phyloP scores from a whole-genome alignment of 1,140 invertebrate genomes.

The Tribolium madens region DNA sequence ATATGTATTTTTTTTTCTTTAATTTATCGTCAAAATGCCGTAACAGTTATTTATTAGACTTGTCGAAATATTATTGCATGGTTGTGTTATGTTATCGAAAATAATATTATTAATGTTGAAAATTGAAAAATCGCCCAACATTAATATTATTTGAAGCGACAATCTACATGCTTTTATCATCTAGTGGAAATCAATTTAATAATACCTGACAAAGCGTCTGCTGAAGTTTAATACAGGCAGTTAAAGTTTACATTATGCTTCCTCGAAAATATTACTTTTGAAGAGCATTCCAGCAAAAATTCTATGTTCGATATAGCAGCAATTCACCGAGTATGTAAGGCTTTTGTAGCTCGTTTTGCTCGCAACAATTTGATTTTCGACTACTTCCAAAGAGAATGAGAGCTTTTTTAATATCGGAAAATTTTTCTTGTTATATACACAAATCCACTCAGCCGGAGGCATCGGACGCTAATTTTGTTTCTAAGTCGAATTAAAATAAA shows the following conservation, averaged over 20 bases:
- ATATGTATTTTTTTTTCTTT: not conserved
- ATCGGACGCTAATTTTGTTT: not conserved
- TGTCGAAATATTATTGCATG: not conserved
- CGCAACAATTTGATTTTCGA: not conserved
- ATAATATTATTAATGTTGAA: slow-evolving; percentile 21
- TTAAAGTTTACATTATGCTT: not conserved
- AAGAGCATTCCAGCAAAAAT: not conserved
- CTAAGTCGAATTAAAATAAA: no score
- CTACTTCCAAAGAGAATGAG: not conserved
- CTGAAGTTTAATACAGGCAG: slow-evolving; percentile 29
- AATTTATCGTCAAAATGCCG: not conserved
- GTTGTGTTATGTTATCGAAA: slow-evolving; percentile 28
- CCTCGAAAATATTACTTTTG: not conserved
- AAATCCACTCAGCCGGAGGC: not conserved
- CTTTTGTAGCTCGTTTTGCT: not conserved
- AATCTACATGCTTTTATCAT: slow-evolving; percentile 10
- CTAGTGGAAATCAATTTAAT: slow-evolving; percentile 21
- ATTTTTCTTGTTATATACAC: not conserved
- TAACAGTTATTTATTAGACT: slow-evolving; percentile 26
- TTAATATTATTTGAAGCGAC: slow-evolving; percentile 27
- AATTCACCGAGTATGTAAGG: not conserved
- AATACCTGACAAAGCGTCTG: slow-evolving; percentile 18
- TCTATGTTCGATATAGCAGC: not conserved
- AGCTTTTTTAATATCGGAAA: not conserved
- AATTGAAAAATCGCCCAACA: not conserved